Evolutionary conservation across 2,113 vertebrate species (phyloP), one percentile per base, ranked within the genome.

Genomic region (Anoplopoma fimbria): DNA sequence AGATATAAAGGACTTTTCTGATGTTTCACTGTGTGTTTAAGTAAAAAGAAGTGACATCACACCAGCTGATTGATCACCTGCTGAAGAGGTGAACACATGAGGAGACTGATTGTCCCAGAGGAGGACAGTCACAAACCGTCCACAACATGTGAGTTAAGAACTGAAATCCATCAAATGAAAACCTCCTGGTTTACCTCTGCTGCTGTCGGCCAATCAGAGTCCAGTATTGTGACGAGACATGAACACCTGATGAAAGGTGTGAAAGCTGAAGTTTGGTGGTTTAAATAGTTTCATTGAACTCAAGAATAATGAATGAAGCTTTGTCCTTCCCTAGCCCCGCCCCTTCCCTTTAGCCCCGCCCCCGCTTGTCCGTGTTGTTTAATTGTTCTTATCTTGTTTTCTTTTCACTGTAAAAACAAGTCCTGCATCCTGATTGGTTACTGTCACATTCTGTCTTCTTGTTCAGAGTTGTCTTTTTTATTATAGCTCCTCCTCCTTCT

Each of bases 391-490:
- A 5, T 55, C 25, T 68, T 1, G 83, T 77, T 40, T 68, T 42
- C 1, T 4, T 61, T 49, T n/a, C 82, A 64, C 62, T 89, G 83
- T 90, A 83, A 76, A 86, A 83, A 80, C 4, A 4, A 69, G 53
- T 68, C 81, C 42, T 85, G 88, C 85, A 79, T 92, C 77, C 83
- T 89, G 78, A 84, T 85, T 45, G 72, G 80, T 83, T 84, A 34
- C 72, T 82, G 87, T 90, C 53, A 81, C 70, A 47, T 14, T 86
- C 71, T 1, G 75, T 91, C 88, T 80, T 70, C 81, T 81, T 86
- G 84, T 88, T 75, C 27, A 72, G 57, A 45, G 75, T 75, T 77
- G 78, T 89, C 65, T 83, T 77, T 81, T 65, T 65, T 25, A 63
- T 40, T 60, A 33, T 62, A 71, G 25, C 45, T 33, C 75, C 65